Base-by-base conservation (phyloP, 2,888 invertebrate genomes). In the Polyommatus iphigenia region DNA sequence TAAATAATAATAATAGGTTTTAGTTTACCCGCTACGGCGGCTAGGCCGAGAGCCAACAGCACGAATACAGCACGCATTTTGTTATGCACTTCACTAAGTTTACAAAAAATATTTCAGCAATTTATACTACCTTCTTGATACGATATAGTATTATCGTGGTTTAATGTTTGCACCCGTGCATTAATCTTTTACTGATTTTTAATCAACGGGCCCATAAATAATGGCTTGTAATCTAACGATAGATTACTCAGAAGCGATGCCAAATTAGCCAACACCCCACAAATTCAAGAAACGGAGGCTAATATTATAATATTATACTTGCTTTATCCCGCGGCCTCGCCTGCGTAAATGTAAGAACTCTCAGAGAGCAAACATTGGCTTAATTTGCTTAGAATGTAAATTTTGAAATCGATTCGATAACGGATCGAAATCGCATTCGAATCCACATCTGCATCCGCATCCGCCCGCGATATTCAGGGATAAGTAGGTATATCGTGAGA, bases 1-100 rank as follows among this genome's bases (percentile, higher is more conserved):
- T 15, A 50, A 15, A 50, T 46, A 46, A 46, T 46, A 46, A 46
- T 13, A 36, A 46, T 50, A 15, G 50, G 50, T 4, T 15, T 50
- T 15, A 50, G n/a, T 36, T 79, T 81, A 86, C 87, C 87, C 78
- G 81, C 78, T 18, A 83, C 83, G 8, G 82, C 82, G 67, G 81
- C 81, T 5, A 86, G 62, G 73, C 83, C 76, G 10, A 82, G 10
- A 54, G 80, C 80, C 77, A 85, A 80, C 8, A 85, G 24, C 6
- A 81, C 36, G 18, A 83, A 24, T 32, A 78, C 20, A 3, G 76
- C 75, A 80, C 79, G 79, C 84, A 83, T 85, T 72, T 46, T 72
- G 62, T 15, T 67, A 8, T 18, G n/a, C 46, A 41, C 20, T 41
- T 72, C 7, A 46, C 73, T 46, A 3, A 73, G 20, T n/a, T 20